Conservation (phyloP, 2,888 invertebrate genomes). For the Lithophane ornitopus region DNA sequence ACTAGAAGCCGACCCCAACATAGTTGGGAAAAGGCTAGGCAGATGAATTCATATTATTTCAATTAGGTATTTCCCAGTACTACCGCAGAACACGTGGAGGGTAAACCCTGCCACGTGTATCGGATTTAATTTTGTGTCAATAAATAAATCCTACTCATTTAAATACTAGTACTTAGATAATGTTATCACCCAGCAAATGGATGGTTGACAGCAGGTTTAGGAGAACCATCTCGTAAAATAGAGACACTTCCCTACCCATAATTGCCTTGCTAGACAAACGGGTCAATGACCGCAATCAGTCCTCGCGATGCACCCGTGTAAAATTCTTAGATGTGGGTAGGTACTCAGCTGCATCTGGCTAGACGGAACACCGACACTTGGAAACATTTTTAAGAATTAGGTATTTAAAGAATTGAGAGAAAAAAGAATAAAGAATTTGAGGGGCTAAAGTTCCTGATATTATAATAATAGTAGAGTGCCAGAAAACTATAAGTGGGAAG, state of each 20-base stretch:
- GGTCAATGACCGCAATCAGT: conserved; percentile 39
- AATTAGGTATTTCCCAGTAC: no score
- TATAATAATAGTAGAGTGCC: background rate
- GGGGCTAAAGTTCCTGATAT: background rate
- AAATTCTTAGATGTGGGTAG: conserved; percentile 4
- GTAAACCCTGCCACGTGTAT: background rate
- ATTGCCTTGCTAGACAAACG: conserved; percentile 29
- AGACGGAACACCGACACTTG: conserved; percentile 27
- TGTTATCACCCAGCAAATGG: background rate
- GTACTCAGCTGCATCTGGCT: conserved; percentile 28
- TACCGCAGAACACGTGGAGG: no score
- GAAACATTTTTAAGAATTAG: background rate
- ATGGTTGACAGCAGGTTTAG: background rate
- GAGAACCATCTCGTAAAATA: background rate
- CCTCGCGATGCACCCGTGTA: conserved; percentile 1
- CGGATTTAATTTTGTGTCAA: background rate
- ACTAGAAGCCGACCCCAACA: no score
- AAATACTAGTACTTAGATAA: background rate
- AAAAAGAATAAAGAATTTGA: background rate
- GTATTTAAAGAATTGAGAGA: background rate
- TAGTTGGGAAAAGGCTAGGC: no score
- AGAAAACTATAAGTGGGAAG: conserved; percentile 1
- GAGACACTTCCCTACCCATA: background rate
- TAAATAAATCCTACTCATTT: background rate
- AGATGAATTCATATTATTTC: no score